A percentile compares a stretch with the other conserved stretches of the same genome.
Evolutionary conservation across 2,888 invertebrate species (phyloP).

Genomic region (Laspeyria flexula): DNA sequence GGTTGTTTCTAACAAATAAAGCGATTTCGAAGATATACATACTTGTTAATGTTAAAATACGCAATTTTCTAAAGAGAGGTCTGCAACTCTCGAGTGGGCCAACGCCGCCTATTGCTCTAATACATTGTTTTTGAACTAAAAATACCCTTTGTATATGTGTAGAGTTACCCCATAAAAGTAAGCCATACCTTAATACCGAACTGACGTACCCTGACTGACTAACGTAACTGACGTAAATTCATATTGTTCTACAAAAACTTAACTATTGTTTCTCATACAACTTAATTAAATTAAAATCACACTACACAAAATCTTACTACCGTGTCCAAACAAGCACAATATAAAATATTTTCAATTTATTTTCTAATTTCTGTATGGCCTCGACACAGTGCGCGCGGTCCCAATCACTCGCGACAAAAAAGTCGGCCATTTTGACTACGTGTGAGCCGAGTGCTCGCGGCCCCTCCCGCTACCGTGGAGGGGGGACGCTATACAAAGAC

Average conservation of each 20-base stretch:
- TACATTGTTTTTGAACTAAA: too few relatives aligned
- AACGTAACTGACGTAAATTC: neutral
- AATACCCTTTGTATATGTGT: too few relatives aligned
- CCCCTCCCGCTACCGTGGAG: constrained; percentile 68
- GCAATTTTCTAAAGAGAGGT: too few relatives aligned
- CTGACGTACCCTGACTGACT: too few relatives aligned
- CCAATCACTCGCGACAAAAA: constrained; percentile 58
- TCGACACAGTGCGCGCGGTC: constrained; percentile 38
- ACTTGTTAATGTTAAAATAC: too few relatives aligned
- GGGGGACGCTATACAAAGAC: constrained; percentile 67
- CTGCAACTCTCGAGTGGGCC: too few relatives aligned
- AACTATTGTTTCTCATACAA: neutral
- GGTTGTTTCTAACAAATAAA: too few relatives aligned
- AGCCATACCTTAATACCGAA: too few relatives aligned
- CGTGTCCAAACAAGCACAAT: neutral
- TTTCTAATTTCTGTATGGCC: constrained; percentile 31
- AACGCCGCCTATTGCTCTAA: too few relatives aligned
- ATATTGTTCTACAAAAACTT: too few relatives aligned
- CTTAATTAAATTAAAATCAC: neutral
- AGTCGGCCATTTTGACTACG: constrained; percentile 80
- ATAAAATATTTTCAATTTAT: constrained; percentile 16
- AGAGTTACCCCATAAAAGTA: too few relatives aligned
- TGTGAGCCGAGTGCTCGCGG: constrained; percentile 72
- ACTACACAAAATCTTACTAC: neutral
- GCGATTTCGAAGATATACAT: too few relatives aligned